Conservation (phyloP, 2,888 invertebrate genomes). For the Drosophila buzzatii region DNA sequence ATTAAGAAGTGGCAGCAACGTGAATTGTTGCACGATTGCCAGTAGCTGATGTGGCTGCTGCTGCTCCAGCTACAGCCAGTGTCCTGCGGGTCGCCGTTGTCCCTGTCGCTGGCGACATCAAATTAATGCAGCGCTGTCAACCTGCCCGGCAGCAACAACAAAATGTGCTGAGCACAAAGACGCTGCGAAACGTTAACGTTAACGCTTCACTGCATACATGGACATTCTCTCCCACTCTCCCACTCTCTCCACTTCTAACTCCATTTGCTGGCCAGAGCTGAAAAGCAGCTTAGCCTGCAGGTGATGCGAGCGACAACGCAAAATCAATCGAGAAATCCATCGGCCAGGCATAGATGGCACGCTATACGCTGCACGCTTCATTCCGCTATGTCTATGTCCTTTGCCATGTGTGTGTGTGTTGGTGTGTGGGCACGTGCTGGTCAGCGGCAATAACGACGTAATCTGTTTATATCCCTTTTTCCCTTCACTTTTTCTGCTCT, state of each 20-base stretch:
- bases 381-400: slow-evolving; percentile 49
- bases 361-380: slow-evolving; percentile 23
- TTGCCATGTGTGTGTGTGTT: slow-evolving; percentile 8
- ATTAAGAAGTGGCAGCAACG: slow-evolving; percentile 67
- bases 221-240: slow-evolving; percentile 17
- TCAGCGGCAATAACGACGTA: slow-evolving; percentile 80
- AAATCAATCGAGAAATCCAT: slow-evolving; percentile 76
- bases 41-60: slow-evolving; percentile 11
- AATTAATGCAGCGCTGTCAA: slow-evolving; percentile 67
- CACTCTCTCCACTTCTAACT: neutral
- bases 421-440: slow-evolving; percentile 76
- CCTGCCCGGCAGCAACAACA: slow-evolving; percentile 14
- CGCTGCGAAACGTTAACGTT: slow-evolving; percentile 75
- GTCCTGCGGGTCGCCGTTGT: slow-evolving; percentile 35
- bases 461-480: slow-evolving; percentile 81
- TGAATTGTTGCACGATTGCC: slow-evolving; percentile 78
- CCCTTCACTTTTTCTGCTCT: slow-evolving; percentile 4
- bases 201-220: slow-evolving; percentile 71
- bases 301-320: slow-evolving; percentile 71
- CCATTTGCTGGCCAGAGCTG: slow-evolving; percentile 52
- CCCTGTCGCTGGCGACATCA: slow-evolving; percentile 50
- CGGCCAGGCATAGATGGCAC: slow-evolving; percentile 61
- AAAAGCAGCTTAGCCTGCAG: slow-evolving; percentile 78
- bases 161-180: slow-evolving; percentile 54
- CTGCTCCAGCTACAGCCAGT: slow-evolving; percentile 3